Percentiles rank a stretch among this genome's conserved stretches.
These are phyloP conservation scores for Hemicrepidius hirtus DNA, from an alignment of 2,888 invertebrate species.

Conservation along the genomic window DNA sequence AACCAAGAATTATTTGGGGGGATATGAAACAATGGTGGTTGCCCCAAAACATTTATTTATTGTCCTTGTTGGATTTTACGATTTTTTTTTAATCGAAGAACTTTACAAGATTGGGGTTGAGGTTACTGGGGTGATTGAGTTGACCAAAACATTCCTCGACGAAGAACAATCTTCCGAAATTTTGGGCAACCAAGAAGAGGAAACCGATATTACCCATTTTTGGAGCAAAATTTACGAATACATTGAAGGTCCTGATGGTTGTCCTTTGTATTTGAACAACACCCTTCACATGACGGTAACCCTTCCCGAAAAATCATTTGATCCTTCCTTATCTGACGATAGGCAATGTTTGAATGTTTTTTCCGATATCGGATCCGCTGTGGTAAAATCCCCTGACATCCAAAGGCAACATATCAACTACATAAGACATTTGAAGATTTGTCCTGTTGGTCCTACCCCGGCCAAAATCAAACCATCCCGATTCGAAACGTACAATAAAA, in stretches of 20 bases:
- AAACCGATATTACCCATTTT: conserved; percentile 8
- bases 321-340: background rate
- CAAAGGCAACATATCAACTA: conserved; percentile 36
- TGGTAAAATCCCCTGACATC: conserved; percentile 20
- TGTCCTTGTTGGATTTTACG: conserved; percentile 44
- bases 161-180: background rate
- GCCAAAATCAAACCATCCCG: background rate
- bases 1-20: background rate
- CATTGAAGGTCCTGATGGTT: conserved; percentile 29
- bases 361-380: background rate
- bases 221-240: conserved; percentile 37
- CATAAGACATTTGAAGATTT: conserved; percentile 42
- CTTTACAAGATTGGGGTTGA: conserved; percentile 21
- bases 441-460: conserved; percentile 28
- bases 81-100: conserved; percentile 36
- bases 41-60: conserved; percentile 34
- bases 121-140: conserved; percentile 32
- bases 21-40: conserved; percentile 19
- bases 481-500: conserved; percentile 30
- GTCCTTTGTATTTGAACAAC: conserved; percentile 27
- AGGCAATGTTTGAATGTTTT: conserved; percentile 22
- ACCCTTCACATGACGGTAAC: conserved; percentile 33
- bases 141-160: background rate
- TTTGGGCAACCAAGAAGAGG: too few relatives aligned
- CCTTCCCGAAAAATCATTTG: background rate